Base-by-base conservation (phyloP, 1,140 invertebrate species). In the Drosophila sp. region DNA sequence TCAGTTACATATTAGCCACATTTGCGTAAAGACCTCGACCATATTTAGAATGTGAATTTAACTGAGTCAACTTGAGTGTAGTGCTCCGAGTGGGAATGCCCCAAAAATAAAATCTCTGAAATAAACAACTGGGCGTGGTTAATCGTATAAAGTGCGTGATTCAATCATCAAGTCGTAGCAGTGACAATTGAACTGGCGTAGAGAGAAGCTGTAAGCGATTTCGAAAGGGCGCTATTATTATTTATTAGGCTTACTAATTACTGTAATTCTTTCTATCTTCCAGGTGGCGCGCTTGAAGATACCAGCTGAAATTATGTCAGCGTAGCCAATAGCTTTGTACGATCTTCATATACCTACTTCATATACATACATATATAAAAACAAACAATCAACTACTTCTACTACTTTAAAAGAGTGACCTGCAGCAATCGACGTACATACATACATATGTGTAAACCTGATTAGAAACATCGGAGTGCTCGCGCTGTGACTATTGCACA, bases 221-320 rank as follows among this genome's bases (percentile, higher is more conserved):
- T 27, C 2, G 44, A 32, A 30, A 44, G 2, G 40, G 29, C 23
- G 3, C 23, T 10, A 6, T 11, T 11, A 3, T 17, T 17, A n/a
- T 54, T 8, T 44, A 2, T 66, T 29, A 41, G 30, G 25, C 35
- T 33, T 33, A 10, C 40, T 62, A 27, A 72, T 62, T 10, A 27
- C 11, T 64, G 55, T 47, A 10, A 11, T 56, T 29, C 8, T 72
- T 25, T 66, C 8, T 63, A 0, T 25, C 5, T 60, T 79, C 33
- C 58, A 89, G 84, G 84, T 89, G 84, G 84, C 84, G 85, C 57
- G 80, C 84, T 60, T 89, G 44, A 87, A 66, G 65, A 60, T 70
- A 75, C 27, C 27, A 30, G 32, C 23, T 35, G 65, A 30, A 32
- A 80, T 50, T 61, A 41, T 70, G 64, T 64, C 75, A 69, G 67